Conservation (phyloP, 2,888 invertebrate species). For the Atrina japonica region DNA sequence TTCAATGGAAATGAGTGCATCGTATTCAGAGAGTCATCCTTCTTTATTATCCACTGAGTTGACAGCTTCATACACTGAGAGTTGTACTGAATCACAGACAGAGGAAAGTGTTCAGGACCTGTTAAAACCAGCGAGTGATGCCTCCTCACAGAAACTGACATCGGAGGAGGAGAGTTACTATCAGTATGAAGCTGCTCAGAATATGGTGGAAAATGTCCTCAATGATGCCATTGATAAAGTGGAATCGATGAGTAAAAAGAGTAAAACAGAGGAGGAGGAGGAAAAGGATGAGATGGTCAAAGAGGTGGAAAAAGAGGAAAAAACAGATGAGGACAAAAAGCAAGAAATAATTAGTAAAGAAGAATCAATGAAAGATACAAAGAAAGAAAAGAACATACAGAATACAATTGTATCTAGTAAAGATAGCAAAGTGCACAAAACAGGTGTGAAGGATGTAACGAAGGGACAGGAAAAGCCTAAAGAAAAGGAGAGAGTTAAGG, state of each 20-base stretch:
- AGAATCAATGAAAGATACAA: conserved; percentile 7
- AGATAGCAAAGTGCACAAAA: no score
- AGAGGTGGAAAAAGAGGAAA: conserved; percentile 5
- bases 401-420: neutral
- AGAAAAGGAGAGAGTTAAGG: conserved; percentile 13
- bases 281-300: neutral
- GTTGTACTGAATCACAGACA: conserved; percentile 17
- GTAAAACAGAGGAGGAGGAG: conserved; percentile 6
- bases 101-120: conserved; percentile 4
- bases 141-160: neutral
- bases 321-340: neutral
- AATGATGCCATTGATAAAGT: conserved; percentile 31
- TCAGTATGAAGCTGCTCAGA: conserved; percentile 19
- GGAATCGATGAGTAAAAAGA: conserved; percentile 12
- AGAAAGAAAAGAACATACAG: conserved; percentile 12
- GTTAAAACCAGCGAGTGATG: neutral
- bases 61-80: conserved; percentile 16
- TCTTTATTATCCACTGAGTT: neutral
- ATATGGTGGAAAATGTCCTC: conserved; percentile 31
- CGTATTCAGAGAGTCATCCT: neutral
- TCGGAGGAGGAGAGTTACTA: neutral
- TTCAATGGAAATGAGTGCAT: no score
- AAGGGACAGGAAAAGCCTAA: conserved; percentile 20
- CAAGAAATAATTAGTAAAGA: neutral
- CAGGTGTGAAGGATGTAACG: no score